Conservation (phyloP, 2,797 vertebrate genomes). For the Anguilla obscura region DNA sequence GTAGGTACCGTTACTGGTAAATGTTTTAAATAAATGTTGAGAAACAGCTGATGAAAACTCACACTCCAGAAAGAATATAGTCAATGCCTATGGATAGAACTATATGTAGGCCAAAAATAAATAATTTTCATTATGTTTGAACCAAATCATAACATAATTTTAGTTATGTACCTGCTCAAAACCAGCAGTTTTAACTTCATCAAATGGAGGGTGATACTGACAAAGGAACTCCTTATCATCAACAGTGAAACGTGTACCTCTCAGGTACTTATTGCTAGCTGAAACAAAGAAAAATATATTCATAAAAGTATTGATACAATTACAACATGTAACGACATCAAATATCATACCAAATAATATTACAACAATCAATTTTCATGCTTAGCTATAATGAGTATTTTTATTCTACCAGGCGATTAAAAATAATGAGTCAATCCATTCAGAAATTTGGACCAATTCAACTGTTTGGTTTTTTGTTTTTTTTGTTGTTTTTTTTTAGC, state of each 20-base stretch:
- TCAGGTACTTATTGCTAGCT: conserved; percentile 44
- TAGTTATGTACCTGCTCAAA: conserved; percentile 40
- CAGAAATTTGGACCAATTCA: background rate
- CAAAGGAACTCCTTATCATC: conserved; percentile 25
- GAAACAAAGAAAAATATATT: conserved; percentile 22
- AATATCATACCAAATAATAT: background rate
- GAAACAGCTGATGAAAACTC: too few species aligned
- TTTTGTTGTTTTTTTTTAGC: background rate
- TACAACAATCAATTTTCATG: background rate
- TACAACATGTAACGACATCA: background rate
- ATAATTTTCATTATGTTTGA: background rate
- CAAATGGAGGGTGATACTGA: conserved; percentile 46
- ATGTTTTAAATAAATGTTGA: too few species aligned
- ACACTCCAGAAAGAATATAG: too few species aligned
- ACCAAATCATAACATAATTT: background rate
- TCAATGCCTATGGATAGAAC: too few species aligned
- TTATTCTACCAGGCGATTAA: background rate
- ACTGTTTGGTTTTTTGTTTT: background rate
- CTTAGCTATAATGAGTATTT: background rate
- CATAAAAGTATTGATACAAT: background rate
- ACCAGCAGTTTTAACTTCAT: background rate
- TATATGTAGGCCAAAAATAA: background rate
- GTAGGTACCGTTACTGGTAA: too few species aligned
- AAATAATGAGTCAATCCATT: background rate
- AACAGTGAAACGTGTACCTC: conserved; percentile 34